Base-by-base conservation (phyloP, 2,797 vertebrate species). In the Echeneis naucrates region DNA sequence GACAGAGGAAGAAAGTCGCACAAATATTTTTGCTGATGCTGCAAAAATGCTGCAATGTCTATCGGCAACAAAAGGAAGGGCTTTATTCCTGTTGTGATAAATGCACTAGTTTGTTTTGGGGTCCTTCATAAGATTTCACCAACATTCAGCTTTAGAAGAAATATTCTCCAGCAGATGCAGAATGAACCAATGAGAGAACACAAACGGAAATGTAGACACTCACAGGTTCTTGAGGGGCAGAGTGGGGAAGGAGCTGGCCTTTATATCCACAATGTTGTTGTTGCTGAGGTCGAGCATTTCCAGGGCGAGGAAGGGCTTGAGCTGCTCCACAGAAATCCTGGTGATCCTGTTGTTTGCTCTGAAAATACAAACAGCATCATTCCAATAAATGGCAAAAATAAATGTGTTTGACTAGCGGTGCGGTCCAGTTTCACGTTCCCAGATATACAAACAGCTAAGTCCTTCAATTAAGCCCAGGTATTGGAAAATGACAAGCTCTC, bases 261-360 rank as follows among this genome's bases (percentile, higher is more conserved):
- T 96, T 50, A 99, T 80, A 27, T 97, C 95, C 23, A 92, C 93
- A 57, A 99, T 93, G 80, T 95, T 95, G 90, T 99, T 99, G 88
- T 92, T 96, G 91, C 97, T 97, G 78, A 99, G 93, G 90, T 99
- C 97, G 79, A 99, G 94, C 21, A 95, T 97, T 93, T 98, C 96
- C 80, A 99, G 92, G 40, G 92, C 88, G 12, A 92, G 87, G 89
- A 97, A 95, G 0, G 92, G 88, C 80, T 92, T 83, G 82, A 99
- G 91, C 80, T 94, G 95, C 82, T 97, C 96, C 52, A 87, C 85
- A 1, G 93, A 81, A 83, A 99, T 87, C 68, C 82, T 92, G 61
- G 73, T 62, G 89, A 99, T 98, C 90, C 93, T 96, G 94, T 99
- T 99, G 92, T 93, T 95, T 77, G 96, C 95, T 94, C 98, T 99